Evolutionary conservation across 2,113 vertebrate genomes (phyloP).

Genomic region (Ramphastos sulfuratus): DNA sequence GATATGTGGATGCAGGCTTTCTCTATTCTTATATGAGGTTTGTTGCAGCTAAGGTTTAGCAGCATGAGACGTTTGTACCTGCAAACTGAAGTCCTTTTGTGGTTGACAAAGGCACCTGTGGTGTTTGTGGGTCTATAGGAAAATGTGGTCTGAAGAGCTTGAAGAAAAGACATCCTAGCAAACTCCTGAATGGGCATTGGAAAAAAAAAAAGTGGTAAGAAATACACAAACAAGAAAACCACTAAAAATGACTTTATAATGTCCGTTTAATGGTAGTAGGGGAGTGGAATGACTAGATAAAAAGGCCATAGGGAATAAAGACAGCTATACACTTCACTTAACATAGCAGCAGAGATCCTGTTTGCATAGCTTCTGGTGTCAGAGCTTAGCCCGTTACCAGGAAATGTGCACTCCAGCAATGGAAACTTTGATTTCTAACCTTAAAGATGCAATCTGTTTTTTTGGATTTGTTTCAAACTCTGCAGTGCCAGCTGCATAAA

Average conservation of each 20-base stretch:
- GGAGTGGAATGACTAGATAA: conserved; percentile 14
- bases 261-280: conserved; percentile 21
- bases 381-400: background rate
- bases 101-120: background rate
- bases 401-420: conserved; percentile 26
- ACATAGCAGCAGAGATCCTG: background rate
- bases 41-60: background rate
- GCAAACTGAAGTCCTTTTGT: background rate
- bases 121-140: background rate
- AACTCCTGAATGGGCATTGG: background rate
- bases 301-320: background rate
- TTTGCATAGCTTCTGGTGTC: conserved; percentile 6
- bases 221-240: background rate
- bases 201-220: background rate
- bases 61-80: background rate
- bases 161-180: background rate
- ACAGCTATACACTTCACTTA: background rate
- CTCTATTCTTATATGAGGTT: background rate
- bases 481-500: conserved; percentile 59
- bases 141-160: background rate
- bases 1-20: background rate
- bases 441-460: conserved; percentile 62
- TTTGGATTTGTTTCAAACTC: conserved; percentile 63
- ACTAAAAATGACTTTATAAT: background rate
- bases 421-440: conserved; percentile 50